Evolutionary conservation across 2,888 invertebrate genomes (phyloP).

Genomic region (Euplexia lucipara): DNA sequence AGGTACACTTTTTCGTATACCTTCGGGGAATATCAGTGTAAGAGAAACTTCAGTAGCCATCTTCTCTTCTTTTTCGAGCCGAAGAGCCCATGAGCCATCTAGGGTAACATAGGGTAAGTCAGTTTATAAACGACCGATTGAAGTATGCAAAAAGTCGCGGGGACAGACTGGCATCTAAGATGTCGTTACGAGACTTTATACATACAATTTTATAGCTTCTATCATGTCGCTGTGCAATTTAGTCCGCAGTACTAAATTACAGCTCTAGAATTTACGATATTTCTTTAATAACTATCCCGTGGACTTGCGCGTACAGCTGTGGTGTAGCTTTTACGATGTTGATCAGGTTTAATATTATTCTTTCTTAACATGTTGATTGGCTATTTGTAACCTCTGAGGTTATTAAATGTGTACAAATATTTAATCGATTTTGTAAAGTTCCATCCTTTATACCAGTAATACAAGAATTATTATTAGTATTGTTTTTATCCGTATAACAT

Average conservation of each 20-base stretch:
- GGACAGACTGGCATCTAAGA: slow-evolving; percentile 7
- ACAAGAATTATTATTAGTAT: too few species aligned
- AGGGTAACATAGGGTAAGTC: too few species aligned
- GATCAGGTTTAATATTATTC: slow-evolving; percentile 22
- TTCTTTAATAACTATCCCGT: slow-evolving; percentile 37
- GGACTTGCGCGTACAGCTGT: background rate
- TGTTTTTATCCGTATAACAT: too few species aligned
- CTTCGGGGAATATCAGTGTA: too few species aligned
- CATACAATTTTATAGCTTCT: slow-evolving; percentile 20
- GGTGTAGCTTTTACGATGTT: slow-evolving; percentile 7
- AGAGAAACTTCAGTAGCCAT: too few species aligned
- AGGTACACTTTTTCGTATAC: too few species aligned
- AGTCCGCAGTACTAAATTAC: slow-evolving; percentile 33
- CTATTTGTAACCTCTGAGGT: background rate
- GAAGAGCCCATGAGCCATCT: too few species aligned
- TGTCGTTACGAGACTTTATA: slow-evolving; percentile 20
- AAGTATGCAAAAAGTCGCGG: background rate
- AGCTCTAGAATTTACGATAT: slow-evolving; percentile 28
- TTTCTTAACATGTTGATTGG: slow-evolving; percentile 15
- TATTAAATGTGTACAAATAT: background rate
- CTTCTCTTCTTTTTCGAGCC: too few species aligned
- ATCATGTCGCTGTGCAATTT: slow-evolving; percentile 24
- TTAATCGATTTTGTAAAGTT: too few species aligned
- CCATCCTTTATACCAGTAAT: too few species aligned
- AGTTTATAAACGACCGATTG: background rate